Evolutionary conservation across 2,888 invertebrate species (phyloP).

Genomic region (Ditula angustiorana): DNA sequence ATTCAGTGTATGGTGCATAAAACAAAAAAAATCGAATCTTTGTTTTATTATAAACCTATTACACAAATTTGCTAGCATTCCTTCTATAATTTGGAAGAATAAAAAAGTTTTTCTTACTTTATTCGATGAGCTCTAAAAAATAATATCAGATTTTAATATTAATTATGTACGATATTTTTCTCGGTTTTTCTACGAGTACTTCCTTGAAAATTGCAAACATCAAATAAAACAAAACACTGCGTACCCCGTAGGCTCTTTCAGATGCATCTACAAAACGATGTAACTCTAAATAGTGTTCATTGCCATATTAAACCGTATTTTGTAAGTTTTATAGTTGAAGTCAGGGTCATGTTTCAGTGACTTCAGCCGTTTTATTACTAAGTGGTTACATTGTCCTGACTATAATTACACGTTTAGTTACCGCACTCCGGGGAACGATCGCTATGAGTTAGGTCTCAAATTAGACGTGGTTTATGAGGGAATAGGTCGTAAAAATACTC

Average conservation of each 20-base stretch:
- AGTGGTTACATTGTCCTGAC: not conserved
- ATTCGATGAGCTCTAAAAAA: too few relatives aligned
- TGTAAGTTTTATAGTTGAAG: not conserved
- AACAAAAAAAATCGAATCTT: too few relatives aligned
- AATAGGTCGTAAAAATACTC: conserved; percentile 3
- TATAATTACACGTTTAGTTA: conserved; percentile 14
- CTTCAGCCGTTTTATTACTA: not conserved
- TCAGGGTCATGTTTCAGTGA: not conserved
- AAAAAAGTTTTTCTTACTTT: too few relatives aligned
- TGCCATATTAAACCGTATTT: not conserved
- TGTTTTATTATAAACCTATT: too few relatives aligned
- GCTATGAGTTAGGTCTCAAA: conserved; percentile 14
- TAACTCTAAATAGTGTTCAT: not conserved
- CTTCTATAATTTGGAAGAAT: too few relatives aligned
- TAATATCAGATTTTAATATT: too few relatives aligned
- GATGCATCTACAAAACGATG: too few relatives aligned
- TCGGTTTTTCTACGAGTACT: not conserved
- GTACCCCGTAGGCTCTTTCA: not conserved
- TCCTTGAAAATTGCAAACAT: too few relatives aligned
- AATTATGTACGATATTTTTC: not conserved
- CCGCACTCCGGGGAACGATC: conserved; percentile 2
- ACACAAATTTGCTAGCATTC: too few relatives aligned
- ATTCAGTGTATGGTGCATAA: too few relatives aligned
- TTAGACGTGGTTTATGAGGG: conserved; percentile 8
- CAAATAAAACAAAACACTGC: not conserved